Conservation (phyloP, 2,797 vertebrate genomes). For the Enteromius mattozi region DNA sequence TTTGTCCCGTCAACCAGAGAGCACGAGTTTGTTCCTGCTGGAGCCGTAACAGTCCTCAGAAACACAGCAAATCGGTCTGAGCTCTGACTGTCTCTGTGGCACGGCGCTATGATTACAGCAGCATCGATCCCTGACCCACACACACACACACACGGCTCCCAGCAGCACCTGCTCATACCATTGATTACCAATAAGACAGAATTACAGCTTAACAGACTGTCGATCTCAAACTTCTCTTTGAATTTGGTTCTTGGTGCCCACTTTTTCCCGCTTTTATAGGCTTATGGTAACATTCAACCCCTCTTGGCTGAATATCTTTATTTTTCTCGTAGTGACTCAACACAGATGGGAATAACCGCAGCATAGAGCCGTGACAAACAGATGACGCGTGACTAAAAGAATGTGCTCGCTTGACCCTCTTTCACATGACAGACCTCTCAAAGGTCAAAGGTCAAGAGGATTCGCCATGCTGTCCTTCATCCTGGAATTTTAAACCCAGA, state of each 20-base stretch:
- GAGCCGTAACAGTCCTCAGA: not conserved
- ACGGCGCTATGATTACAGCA: conserved; percentile 74
- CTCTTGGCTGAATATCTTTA: not conserved
- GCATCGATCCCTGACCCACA: conserved; percentile 68
- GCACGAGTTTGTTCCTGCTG: conserved; percentile 10
- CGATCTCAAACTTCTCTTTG: not conserved
- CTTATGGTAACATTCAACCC: not conserved
- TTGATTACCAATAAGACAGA: conserved; percentile 38
- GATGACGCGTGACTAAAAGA: conserved; percentile 35
- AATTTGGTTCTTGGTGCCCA: not conserved
- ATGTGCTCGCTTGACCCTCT: conserved; percentile 50
- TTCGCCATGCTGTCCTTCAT: conserved; percentile 19
- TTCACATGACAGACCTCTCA: conserved; percentile 37
- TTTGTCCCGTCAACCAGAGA: not conserved
- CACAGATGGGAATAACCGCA: conserved; percentile 2
- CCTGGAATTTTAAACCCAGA: not conserved
- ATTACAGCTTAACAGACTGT: conserved; percentile 27
- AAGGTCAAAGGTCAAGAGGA: conserved; percentile 49
- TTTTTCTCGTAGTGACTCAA: not conserved
- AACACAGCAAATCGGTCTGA: conserved; percentile 6
- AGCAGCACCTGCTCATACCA: conserved; percentile 20
- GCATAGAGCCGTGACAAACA: conserved; percentile 1
- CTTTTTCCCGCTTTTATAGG: not conserved
- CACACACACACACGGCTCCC: conserved; percentile 1
- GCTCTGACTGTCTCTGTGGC: conserved; percentile 57